Conservation (phyloP, 2,797 vertebrate species). For the Protonibea diacanthus region DNA sequence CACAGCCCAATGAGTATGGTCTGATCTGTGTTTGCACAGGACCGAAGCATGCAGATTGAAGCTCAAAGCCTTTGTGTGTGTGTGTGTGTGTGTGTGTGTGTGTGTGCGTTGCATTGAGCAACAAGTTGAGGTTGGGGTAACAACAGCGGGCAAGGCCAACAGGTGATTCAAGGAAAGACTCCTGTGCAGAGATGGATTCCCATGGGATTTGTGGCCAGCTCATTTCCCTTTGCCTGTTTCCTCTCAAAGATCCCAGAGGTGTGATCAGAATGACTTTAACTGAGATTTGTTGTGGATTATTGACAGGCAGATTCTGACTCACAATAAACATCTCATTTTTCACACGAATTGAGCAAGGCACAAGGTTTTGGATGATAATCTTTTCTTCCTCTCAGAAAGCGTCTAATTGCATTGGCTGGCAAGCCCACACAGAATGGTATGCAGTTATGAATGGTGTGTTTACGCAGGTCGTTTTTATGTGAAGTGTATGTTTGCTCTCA, state of each 20-base stretch:
- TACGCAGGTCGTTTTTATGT: conserved; percentile 80
- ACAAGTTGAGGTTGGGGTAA: conserved; percentile 63
- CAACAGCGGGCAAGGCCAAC: conserved; percentile 65
- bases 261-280: conserved; percentile 73
- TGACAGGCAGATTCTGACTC: conserved; percentile 70
- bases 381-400: conserved; percentile 84
- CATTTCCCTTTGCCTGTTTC: conserved; percentile 63
- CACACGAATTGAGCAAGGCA: conserved; percentile 72
- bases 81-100: conserved; percentile 34
- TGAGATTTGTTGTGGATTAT: conserved; percentile 74
- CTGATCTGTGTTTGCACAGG: conserved; percentile 83
- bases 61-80: conserved; percentile 70
- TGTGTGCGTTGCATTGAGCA: conserved; percentile 51
- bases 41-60: conserved; percentile 78
- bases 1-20: conserved; percentile 78
- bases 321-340: conserved; percentile 70
- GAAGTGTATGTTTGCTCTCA: conserved; percentile 81
- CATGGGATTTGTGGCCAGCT: conserved; percentile 74
- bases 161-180: conserved; percentile 77
- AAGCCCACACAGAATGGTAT: conserved; percentile 85
- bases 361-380: conserved; percentile 80
- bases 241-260: conserved; percentile 77
- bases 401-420: conserved; percentile 83
- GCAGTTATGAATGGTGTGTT: conserved; percentile 83
- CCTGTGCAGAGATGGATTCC: conserved; percentile 67